phyloP scores from a whole-genome alignment of 2,113 vertebrate species.

The Myotis yumanensis region DNA sequence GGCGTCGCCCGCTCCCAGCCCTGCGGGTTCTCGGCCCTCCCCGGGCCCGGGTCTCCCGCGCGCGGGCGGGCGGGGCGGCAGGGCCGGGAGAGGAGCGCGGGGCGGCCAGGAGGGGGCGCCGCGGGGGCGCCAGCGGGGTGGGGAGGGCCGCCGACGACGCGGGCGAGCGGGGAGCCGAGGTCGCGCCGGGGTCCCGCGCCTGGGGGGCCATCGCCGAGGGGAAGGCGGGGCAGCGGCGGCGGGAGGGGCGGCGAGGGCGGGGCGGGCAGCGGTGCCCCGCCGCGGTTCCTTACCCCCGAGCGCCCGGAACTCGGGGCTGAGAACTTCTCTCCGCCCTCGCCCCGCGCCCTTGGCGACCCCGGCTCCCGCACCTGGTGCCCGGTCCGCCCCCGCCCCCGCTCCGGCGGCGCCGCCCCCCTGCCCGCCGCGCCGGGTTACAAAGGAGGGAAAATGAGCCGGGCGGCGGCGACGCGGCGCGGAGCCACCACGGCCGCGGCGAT shows the following conservation, averaged over 20 bases:
- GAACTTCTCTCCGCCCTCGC: background rate
- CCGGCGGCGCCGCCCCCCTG: background rate
- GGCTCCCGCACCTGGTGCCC: background rate
- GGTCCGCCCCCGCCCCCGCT: background rate
- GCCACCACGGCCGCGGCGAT: background rate
- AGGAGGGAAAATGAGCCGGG: slow-evolving; percentile 70
- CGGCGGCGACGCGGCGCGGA: slow-evolving; percentile 56
- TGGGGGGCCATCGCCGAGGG: background rate
- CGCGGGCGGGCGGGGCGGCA: background rate
- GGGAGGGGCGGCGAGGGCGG: background rate
- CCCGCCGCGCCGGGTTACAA: slow-evolving; percentile 53
- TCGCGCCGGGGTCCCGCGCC: background rate
- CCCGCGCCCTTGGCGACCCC: background rate
- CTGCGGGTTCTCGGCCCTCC: background rate
- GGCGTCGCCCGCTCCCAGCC: no score
- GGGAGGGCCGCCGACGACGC: background rate
- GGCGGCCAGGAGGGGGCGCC: slow-evolving; percentile 59
- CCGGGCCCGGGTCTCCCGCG: background rate
- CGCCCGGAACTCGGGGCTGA: slow-evolving; percentile 27
- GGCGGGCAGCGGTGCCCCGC: background rate
- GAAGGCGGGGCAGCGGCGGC: background rate
- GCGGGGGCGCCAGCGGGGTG: background rate
- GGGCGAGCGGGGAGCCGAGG: background rate
- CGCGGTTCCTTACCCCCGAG: background rate
- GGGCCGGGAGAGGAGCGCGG: background rate